These are phyloP conservation scores for Myotis vivesi DNA, from an alignment of 2,797 vertebrate species.

Conservation along the genomic window DNA sequence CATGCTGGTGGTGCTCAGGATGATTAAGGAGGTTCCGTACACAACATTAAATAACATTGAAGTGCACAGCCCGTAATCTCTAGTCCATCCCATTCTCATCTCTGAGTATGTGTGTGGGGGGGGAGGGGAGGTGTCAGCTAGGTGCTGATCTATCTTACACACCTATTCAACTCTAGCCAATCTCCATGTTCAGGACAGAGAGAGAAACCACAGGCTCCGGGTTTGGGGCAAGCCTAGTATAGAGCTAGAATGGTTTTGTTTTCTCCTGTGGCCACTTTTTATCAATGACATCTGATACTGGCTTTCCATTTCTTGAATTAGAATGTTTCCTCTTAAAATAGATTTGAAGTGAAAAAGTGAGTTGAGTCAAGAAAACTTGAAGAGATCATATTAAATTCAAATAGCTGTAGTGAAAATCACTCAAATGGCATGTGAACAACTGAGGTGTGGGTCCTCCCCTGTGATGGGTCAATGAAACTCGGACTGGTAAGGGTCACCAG, in stretches of 20 bases:
- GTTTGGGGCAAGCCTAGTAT: background rate
- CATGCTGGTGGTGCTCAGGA: background rate
- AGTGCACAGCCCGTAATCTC: background rate
- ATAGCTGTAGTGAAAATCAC: background rate
- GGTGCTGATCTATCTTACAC: background rate
- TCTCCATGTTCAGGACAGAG: background rate
- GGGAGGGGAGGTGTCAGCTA: too few relatives aligned
- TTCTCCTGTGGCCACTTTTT: background rate
- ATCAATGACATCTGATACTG: background rate
- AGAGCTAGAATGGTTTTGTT: background rate
- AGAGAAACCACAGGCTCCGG: background rate
- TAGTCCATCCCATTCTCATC: background rate
- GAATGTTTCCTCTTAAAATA: slow-evolving; percentile 1
- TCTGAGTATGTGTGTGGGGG: background rate
- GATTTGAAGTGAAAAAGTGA: background rate
- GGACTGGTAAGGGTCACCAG: accelerated
- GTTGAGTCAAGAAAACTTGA: background rate
- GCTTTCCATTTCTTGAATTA: background rate
- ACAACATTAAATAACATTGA: too few relatives aligned
- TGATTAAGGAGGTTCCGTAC: background rate
- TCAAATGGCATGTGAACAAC: background rate
- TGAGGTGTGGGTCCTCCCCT: accelerated
- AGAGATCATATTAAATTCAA: background rate
- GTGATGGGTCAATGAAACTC: background rate
- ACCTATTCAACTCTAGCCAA: background rate